Evolutionary conservation across 1,140 invertebrate genomes (phyloP).

Genomic region (Caenorhabditis brenneri): DNA sequence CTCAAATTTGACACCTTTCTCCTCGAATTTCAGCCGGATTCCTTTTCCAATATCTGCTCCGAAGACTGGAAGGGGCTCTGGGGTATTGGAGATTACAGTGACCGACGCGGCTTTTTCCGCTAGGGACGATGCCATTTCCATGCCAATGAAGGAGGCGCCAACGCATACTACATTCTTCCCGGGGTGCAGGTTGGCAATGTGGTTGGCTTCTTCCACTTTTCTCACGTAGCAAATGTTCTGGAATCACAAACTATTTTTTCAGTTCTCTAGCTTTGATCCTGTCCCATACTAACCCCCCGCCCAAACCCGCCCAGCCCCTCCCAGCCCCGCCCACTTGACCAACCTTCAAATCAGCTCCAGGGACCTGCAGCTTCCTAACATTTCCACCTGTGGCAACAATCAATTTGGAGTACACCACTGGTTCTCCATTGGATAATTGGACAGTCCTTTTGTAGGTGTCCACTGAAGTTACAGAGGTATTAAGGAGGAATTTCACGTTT

Average conservation of each 20-base stretch:
- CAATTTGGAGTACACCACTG: slow-evolving; percentile 51
- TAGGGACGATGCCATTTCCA: slow-evolving; percentile 48
- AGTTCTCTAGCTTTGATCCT: too few relatives aligned
- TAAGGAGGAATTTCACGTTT: slow-evolving; percentile 41
- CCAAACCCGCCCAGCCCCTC: too few relatives aligned
- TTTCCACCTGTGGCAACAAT: slow-evolving; percentile 54
- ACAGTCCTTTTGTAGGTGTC: slow-evolving; percentile 45
- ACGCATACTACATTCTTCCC: slow-evolving; percentile 52
- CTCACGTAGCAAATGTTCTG: slow-evolving; percentile 48
- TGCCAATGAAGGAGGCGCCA: slow-evolving; percentile 52
- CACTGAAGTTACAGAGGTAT: slow-evolving; percentile 43
- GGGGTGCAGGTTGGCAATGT: background rate
- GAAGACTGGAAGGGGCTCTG: slow-evolving; percentile 48
- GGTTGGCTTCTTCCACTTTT: slow-evolving; percentile 30
- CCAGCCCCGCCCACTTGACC: too few relatives aligned
- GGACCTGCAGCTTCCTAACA: slow-evolving; percentile 45
- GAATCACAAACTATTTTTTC: background rate
- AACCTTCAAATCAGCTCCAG: slow-evolving; percentile 54
- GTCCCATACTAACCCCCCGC: too few relatives aligned
- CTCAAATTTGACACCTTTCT: slow-evolving; percentile 38
- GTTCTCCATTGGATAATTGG: slow-evolving; percentile 37
- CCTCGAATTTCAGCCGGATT: slow-evolving; percentile 47
- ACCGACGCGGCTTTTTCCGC: slow-evolving; percentile 41
- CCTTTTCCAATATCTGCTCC: slow-evolving; percentile 47
- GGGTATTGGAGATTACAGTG: slow-evolving; percentile 41